Conservation (phyloP, 2,888 invertebrate genomes). For the Miltochrista miniata region DNA sequence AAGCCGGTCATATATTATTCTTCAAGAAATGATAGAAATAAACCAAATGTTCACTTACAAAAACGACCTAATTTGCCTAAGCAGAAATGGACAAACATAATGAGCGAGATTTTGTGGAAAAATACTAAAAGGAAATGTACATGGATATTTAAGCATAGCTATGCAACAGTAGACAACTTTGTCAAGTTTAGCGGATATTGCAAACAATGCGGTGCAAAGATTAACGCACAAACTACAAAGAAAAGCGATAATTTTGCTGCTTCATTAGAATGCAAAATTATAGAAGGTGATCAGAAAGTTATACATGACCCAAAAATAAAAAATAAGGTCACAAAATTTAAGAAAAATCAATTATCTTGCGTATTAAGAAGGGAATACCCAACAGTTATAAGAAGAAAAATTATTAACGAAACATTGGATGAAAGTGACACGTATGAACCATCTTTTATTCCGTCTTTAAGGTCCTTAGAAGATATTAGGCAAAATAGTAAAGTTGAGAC, state of each 20-base stretch:
- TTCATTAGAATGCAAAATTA: background rate
- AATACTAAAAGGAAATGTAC: constrained; percentile 12
- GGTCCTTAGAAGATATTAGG: constrained; percentile 11
- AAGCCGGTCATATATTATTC: constrained; percentile 11
- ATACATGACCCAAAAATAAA: constrained; percentile 11
- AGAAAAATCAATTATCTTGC: constrained; percentile 14
- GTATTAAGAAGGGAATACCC: constrained; percentile 1
- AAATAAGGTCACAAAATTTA: constrained; percentile 12
- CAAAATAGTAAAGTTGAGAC: constrained; percentile 8
- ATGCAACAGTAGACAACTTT: background rate
- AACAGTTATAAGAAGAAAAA: background rate
- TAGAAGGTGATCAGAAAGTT: constrained; percentile 12
- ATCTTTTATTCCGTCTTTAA: constrained; percentile 12
- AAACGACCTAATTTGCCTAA: constrained; percentile 14
- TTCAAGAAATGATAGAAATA: constrained; percentile 15
- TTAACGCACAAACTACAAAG: background rate
- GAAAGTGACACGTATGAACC: constrained; percentile 12
- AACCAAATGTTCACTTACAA: constrained; percentile 13
- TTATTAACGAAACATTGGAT: background rate
- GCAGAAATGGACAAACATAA: constrained; percentile 13
- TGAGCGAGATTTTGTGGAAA: constrained; percentile 15
- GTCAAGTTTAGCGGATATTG: constrained; percentile 12
- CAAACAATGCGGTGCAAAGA: constrained; percentile 8
- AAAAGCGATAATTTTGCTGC: background rate
- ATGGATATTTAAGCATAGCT: constrained; percentile 1